Percentiles rank a stretch among this genome's conserved stretches.
These are phyloP conservation scores for Meriones unguiculatus DNA, from an alignment of 2,113 vertebrate genomes.

Conservation along the genomic window DNA sequence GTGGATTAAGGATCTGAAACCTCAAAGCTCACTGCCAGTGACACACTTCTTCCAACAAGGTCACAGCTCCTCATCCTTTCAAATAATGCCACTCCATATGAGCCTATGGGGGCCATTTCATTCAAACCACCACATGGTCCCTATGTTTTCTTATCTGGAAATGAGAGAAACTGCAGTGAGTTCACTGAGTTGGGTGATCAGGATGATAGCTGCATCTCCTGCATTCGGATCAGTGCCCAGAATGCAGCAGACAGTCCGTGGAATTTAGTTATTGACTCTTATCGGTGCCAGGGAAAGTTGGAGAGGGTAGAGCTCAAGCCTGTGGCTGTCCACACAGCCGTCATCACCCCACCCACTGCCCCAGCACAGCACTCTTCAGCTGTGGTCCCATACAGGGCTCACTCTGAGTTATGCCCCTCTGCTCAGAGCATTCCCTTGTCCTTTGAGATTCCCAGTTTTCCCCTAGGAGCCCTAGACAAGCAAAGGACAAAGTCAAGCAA, in stretches of 20 bases:
- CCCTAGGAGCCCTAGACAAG: not conserved
- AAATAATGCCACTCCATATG: not conserved
- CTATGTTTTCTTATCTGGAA: not conserved
- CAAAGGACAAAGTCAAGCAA: not conserved
- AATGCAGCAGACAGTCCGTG: not conserved
- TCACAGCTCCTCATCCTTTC: not conserved
- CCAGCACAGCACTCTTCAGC: not conserved
- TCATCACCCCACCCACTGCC: rapidly evolving
- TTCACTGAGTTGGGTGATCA: not conserved
- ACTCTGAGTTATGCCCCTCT: not conserved
- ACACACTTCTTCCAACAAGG: not conserved
- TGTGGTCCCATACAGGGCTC: not conserved
- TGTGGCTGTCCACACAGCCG: too few relatives aligned
- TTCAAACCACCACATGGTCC: not conserved
- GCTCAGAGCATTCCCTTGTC: not conserved
- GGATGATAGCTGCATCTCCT: not conserved
- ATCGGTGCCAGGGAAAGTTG: not conserved
- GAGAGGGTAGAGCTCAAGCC: not conserved
- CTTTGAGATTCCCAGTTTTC: not conserved
- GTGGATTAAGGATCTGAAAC: not conserved
- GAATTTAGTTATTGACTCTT: not conserved
- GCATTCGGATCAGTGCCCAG: not conserved
- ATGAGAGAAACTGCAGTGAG: not conserved
- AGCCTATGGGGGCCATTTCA: not conserved
- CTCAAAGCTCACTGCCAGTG: not conserved